phyloP scores from a whole-genome alignment of 2,797 vertebrate genomes.

The Galago senegalensis region DNA sequence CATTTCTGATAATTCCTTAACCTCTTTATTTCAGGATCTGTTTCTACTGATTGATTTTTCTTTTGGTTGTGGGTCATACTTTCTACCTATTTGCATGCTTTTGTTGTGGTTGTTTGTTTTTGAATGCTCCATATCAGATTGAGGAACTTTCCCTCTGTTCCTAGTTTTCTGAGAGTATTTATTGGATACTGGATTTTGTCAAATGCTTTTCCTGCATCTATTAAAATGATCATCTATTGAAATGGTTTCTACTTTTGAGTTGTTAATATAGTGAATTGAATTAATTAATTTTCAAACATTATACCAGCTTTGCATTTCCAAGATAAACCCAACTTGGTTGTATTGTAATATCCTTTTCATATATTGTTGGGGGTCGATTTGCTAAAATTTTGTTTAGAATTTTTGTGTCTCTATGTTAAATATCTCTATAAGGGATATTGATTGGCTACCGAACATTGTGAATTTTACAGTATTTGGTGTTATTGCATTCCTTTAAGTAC shows the following conservation, averaged over 20 bases:
- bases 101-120: background rate
- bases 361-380: background rate
- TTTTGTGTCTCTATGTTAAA: background rate
- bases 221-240: background rate
- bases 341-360: background rate
- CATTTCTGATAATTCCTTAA: constrained; percentile 20
- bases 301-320: constrained; percentile 2
- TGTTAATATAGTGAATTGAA: background rate
- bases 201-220: background rate
- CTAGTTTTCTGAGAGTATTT: background rate
- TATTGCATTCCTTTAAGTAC: constrained; percentile 11
- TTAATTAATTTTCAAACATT: constrained; percentile 35
- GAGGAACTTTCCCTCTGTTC: background rate
- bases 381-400: background rate
- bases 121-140: background rate
- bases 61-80: background rate
- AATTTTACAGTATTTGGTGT: background rate
- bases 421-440: background rate
- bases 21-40: constrained; percentile 14
- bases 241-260: background rate
- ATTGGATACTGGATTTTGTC: background rate
- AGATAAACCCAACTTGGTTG: background rate
- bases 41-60: constrained; percentile 8
- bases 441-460: background rate
- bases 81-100: background rate